A percentile compares a stretch with the other conserved stretches of the same genome.
Conservation (phyloP, 2,888 invertebrate species). For the Eumerus sabulonum region DNA sequence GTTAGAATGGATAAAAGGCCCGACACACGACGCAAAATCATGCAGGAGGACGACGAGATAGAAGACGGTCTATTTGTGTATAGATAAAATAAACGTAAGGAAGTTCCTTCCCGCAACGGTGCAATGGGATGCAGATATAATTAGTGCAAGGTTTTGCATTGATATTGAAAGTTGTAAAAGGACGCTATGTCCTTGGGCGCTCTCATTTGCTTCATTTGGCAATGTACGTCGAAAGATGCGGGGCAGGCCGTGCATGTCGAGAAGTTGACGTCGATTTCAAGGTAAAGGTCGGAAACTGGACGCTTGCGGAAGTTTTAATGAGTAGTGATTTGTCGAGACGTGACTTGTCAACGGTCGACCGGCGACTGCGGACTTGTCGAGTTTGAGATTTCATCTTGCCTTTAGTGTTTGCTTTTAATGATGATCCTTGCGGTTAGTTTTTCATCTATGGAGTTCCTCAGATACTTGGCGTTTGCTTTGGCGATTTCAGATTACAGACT, state of each 20-base stretch:
- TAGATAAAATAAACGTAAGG: conserved; percentile 40
- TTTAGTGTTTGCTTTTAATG: too few species aligned
- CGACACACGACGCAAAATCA: conserved; percentile 7
- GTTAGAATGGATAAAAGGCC: conserved; percentile 35
- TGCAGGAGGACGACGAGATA: neutral
- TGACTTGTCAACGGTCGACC: too few species aligned
- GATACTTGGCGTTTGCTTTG: too few species aligned
- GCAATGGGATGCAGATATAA: conserved; percentile 53
- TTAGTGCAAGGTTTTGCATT: conserved; percentile 60
- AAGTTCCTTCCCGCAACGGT: conserved; percentile 8
- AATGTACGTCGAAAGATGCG: neutral
- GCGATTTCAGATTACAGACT: too few species aligned
- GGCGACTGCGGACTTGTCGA: too few species aligned
- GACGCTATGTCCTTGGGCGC: conserved; percentile 3
- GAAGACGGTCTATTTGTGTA: conserved; percentile 12
- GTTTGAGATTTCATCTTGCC: too few species aligned
- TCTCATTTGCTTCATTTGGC: conserved; percentile 13
- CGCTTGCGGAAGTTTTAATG: neutral
- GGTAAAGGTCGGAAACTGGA: conserved; percentile 12
- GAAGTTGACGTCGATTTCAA: neutral
- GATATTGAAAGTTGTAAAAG: conserved; percentile 48
- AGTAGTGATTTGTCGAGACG: too few species aligned
- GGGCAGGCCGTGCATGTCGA: neutral
- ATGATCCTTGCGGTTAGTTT: too few species aligned
- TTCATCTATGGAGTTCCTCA: too few species aligned